Evolutionary conservation across 2,888 invertebrate species (phyloP), one percentile per base, ranked within the genome.

Genomic region (Tachina grossa): DNA sequence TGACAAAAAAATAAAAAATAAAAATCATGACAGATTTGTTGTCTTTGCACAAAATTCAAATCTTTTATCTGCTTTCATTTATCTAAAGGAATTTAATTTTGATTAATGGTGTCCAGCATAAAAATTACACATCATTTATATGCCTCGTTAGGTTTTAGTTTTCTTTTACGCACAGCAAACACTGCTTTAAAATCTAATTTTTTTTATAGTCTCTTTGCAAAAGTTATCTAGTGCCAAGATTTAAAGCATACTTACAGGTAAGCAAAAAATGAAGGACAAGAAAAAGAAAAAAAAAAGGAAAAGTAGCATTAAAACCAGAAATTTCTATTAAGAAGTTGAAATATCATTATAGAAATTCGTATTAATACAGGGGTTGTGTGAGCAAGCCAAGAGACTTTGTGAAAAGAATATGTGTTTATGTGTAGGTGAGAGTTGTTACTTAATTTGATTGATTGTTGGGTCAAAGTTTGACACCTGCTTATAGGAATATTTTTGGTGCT

Each of bases 81-180:
- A 72, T 39, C 71, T 80, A 63, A 66, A 68, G 77, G 31, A 84
- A 68, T 83, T 88, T 87, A 88, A 88, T 88, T 87, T 88, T 88
- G 88, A 88, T 88, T 88, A 88, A 88, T 88, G 88, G 85, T 87
- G 87, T 74, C 85, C 88, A 88, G 83, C 68, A 81, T 79, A 84
- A 71, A 82, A 85, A 78, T 69, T 78, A 83, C 83, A 71, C 87
- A 87, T 88, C 86, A 88, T 87, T 88, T 88, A 88, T 88, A 87
- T 85, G 87, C 87, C 86, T 85, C 83, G 83, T 87, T 87, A 79
- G 81, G 85, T 79, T 87, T 75, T 45, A 84, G 9, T 39, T 49
- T 61, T 14, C 39, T 63, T 68, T 63, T 39, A 43, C 47, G 19
- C 59, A 9, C 43, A 69, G 39, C 45, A 43, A 43, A 3, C 47